Evolutionary conservation across 2,113 vertebrate genomes (phyloP).

Genomic region (Tenrec ecaudatus): DNA sequence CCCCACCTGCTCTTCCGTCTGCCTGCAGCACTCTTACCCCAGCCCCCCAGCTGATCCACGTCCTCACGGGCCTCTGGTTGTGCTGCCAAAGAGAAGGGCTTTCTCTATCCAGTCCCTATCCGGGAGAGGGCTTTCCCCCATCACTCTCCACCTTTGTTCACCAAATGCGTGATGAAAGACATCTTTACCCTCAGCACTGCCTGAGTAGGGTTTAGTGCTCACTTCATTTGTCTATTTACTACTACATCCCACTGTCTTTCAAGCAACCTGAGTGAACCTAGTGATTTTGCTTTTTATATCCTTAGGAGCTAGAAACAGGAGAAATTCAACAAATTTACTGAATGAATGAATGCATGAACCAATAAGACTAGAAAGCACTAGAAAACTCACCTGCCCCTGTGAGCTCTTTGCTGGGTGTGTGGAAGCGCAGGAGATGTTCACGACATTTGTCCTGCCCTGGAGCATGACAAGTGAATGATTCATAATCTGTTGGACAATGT

Average conservation of each 20-base stretch:
- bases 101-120: not conserved
- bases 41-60: too few relatives aligned
- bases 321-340: not conserved
- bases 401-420: not conserved
- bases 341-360: not conserved
- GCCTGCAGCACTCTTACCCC: not conserved
- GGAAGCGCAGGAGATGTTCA: not conserved
- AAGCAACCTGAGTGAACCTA: not conserved
- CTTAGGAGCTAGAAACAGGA: not conserved
- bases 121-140: not conserved
- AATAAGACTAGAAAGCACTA: not conserved
- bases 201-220: not conserved
- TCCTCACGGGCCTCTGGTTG: not conserved
- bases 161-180: not conserved
- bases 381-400: not conserved
- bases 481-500: not conserved
- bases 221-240: not conserved
- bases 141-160: too few relatives aligned
- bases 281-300: not conserved
- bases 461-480: not conserved
- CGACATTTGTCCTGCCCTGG: not conserved
- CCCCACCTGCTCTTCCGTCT: not conserved
- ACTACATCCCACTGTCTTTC: not conserved
- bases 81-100: not conserved
- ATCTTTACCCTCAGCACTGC: not conserved